Evolutionary conservation across 2,888 invertebrate genomes (phyloP).

Genomic region (Vannuccia rotundouncinata): DNA sequence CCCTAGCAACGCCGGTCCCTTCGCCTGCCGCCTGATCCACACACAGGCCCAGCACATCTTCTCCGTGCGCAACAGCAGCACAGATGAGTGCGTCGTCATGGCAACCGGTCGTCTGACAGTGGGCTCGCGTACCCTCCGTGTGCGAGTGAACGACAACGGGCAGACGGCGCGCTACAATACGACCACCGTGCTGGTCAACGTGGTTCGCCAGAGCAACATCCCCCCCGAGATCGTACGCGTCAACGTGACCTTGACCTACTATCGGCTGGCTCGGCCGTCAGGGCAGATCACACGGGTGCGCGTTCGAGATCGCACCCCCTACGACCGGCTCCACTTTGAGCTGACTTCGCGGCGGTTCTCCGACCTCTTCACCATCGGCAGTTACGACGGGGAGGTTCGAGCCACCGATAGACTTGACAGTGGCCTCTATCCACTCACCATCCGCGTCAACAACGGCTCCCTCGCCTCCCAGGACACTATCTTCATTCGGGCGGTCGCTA

Average conservation of each 20-base stretch:
- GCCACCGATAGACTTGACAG: constrained; percentile 1
- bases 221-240: constrained; percentile 22
- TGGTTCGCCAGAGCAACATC: constrained; percentile 28
- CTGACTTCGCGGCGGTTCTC: background rate
- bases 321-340: background rate
- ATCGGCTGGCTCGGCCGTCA: background rate
- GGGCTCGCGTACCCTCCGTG: constrained; percentile 27
- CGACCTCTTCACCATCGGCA: background rate
- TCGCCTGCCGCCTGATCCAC: constrained; percentile 28
- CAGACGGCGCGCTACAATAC: constrained; percentile 19
- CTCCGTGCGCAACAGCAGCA: background rate
- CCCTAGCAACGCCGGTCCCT: constrained; percentile 22
- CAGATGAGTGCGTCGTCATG: background rate
- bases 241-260: constrained; percentile 27
- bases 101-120: background rate
- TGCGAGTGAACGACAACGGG: constrained; percentile 32
- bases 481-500: background rate
- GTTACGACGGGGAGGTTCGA: background rate
- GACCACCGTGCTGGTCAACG: background rate
- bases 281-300: background rate
- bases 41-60: background rate
- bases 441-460: constrained; percentile 27
- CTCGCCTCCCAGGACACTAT: constrained; percentile 11
- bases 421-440: constrained; percentile 23
- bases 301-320: background rate